Evolutionary conservation across 2,888 invertebrate genomes (phyloP).

Genomic region (Julus scandinavius): DNA sequence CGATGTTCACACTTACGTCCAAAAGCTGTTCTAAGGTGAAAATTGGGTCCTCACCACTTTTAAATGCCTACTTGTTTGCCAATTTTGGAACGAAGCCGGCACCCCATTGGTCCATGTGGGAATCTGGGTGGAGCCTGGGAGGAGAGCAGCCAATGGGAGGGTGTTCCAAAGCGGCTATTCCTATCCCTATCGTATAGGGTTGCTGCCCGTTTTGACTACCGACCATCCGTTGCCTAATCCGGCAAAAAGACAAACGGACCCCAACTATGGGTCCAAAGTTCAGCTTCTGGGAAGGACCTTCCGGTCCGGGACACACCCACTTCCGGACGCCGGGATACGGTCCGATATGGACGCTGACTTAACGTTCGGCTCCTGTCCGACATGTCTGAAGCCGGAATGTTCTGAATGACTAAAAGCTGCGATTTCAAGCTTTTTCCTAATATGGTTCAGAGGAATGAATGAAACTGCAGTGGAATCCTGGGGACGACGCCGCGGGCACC

Average conservation of each 20-base stretch:
- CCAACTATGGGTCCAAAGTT: background rate
- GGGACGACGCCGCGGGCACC: background rate
- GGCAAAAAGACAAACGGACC: background rate
- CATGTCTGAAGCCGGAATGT: background rate
- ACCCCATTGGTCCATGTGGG: background rate
- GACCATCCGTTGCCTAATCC: background rate
- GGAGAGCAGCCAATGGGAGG: background rate
- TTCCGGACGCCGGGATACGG: too few relatives aligned
- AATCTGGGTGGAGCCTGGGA: background rate
- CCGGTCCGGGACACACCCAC: too few relatives aligned
- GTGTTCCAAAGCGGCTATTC: background rate
- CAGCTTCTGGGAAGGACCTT: background rate
- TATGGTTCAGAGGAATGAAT: constrained; percentile 57
- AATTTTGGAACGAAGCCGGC: background rate
- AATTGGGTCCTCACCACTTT: constrained; percentile 58
- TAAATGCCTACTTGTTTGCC: constrained; percentile 55
- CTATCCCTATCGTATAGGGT: constrained; percentile 29
- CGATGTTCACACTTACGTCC: constrained; percentile 81
- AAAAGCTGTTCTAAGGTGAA: constrained; percentile 87
- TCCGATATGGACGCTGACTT: background rate
- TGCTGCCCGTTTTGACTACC: constrained; percentile 35
- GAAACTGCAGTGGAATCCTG: constrained; percentile 56
- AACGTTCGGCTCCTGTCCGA: background rate
- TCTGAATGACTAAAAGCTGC: background rate
- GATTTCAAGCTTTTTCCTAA: constrained; percentile 54